Evolutionary conservation across 2,113 vertebrate species (phyloP), one percentile per base, ranked within the genome.

Genomic region (Motacilla alba): DNA sequence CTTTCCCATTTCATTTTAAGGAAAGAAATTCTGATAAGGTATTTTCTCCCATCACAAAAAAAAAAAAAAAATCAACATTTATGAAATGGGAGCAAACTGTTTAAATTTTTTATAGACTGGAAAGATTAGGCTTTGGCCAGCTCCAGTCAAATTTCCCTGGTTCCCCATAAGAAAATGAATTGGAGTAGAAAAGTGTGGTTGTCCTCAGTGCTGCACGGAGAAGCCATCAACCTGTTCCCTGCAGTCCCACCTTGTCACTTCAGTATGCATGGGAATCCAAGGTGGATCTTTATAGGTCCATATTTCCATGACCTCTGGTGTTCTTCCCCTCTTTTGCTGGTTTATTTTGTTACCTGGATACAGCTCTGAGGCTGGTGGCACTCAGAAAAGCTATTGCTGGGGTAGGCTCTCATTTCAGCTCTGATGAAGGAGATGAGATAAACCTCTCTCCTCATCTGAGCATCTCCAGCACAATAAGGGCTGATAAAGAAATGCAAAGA

Each of bases 31-130:
- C 46, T 62, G 43, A 46, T 62, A 46, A 16, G n/a, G 13, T 89
- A 74, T 93, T 96, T 93, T 92, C 52, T 86, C 30, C 83, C 56
- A 81, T 70, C 20, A 6, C 7, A 46, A 84, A 87, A 77, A 87
- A 87, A 46, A 84, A 87, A 77, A 87, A 87, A 93, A 83, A 19
- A 52, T 87, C 86, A 94, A 49, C 80, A 84, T 84, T 92, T 87
- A 92, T 81, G 93, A 91, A 95, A 97, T 64, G 35, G 64, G 80
- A 95, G 56, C 68, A 89, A 94, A 89, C 80, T 68, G 16, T 89
- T 95, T 89, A 81, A 90, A 93, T 89, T 93, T 95, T 96, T 97
- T 96, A 96, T 94, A 91, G 86, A 89, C 86, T 92, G 86, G 67
- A 70, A 89, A 94, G 83, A 93, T 92, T 59, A 92, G 72, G 77